A percentile compares a stretch with the other conserved stretches of the same genome.
Evolutionary conservation across 2,888 invertebrate species (phyloP).

Genomic region (Antheraea assamensis): DNA sequence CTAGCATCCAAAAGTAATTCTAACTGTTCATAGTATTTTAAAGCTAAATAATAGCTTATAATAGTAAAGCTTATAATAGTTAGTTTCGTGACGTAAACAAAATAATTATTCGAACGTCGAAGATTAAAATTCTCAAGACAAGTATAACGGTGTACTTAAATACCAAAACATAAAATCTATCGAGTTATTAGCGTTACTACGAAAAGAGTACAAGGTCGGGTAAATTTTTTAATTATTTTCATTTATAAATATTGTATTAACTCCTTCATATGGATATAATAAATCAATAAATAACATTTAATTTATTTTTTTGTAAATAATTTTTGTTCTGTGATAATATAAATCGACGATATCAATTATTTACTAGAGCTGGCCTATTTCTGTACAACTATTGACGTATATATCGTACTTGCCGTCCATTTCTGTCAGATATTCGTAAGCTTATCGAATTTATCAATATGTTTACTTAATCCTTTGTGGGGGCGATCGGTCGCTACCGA

Average conservation of each 20-base stretch:
- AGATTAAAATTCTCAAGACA: not conserved
- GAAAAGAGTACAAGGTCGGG: not conserved
- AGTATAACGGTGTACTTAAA: not conserved
- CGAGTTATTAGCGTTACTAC: not conserved
- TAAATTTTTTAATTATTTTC: not conserved
- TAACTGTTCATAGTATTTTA: no score
- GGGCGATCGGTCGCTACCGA: constrained; percentile 1
- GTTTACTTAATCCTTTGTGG: not conserved
- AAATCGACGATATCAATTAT: not conserved
- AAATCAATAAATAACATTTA: not conserved
- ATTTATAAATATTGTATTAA: not conserved
- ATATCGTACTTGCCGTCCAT: not conserved
- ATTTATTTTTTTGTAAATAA: not conserved
- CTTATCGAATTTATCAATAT: constrained; percentile 7
- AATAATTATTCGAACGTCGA: no score
- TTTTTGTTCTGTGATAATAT: not conserved
- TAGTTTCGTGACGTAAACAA: no score
- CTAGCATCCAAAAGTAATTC: no score
- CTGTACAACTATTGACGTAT: not conserved
- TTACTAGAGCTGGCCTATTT: not conserved
- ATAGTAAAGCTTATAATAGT: no score
- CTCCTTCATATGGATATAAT: not conserved
- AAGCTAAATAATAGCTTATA: no score
- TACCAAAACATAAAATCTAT: not conserved
- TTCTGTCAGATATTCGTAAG: not conserved